Evolutionary conservation across 2,888 invertebrate species (phyloP), one percentile per base, ranked within the genome.

Genomic region (Furcula furcula): DNA sequence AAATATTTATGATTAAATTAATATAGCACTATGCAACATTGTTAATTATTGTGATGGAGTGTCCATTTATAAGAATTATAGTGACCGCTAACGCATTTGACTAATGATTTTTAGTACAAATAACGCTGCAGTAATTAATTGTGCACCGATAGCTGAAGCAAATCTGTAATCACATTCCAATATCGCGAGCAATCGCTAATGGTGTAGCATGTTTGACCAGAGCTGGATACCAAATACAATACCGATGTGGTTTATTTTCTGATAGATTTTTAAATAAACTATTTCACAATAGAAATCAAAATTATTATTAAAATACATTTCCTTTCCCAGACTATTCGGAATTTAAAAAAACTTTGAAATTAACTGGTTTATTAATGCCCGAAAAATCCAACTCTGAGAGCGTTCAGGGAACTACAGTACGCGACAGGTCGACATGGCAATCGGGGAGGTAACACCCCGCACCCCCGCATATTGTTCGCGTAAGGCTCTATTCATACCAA

Each of bases 161-260:
- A 62, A 61, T 66, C 55, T 55, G 51, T 56, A 47, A 53, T 70
- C 65, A 83, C 85, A 86, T 86, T 86, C 85, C 84, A 85, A 66
- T 65, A 43, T 65, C 66, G 64, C 60, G 65, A 62, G 59, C 51
- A 46, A 61, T 65, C 59, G 58, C 58, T 39, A 49, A 51, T 50
- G 50, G 49, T 53, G 47, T 49, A 54, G 51, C 57, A 63, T 55
- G 66, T 72, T 77, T 65, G 67, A 74, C 75, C 76, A 61, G 70
- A 76, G 81, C 80, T 78, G 75, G 73, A 70, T 78, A 82, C 84
- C 86, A 86, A 85, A 85, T 80, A 81, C 57, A 62, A 66, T 57
- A 67, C 46, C 70, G 67, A 76, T 77, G 72, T 78, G 74, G 73
- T 74, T 76, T 77, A 75, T 77, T 82, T 78, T 82, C 74, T 68